phyloP scores from a whole-genome alignment of 2,113 vertebrate species.

The Lethenteron reissneri region DNA sequence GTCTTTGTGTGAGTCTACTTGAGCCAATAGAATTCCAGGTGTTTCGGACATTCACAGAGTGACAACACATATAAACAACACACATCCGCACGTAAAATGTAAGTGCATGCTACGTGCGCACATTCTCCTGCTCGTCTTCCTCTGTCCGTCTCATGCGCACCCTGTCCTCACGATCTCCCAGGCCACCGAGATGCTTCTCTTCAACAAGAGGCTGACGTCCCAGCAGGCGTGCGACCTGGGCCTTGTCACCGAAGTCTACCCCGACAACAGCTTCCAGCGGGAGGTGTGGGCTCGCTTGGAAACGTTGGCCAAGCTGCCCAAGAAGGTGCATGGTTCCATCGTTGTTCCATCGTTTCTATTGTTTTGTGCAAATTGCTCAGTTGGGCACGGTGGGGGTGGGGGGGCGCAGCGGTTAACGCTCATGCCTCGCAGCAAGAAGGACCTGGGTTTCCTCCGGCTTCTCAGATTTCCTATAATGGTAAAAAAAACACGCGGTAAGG shows the following conservation, averaged over 20 bases:
- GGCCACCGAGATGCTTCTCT: conserved; percentile 60
- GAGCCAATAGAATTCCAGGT: too few relatives aligned
- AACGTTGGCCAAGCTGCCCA: conserved; percentile 37
- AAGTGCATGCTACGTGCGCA: too few relatives aligned
- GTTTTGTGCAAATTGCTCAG: not conserved
- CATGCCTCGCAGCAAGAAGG: too few relatives aligned
- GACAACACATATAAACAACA: too few relatives aligned
- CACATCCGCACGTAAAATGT: too few relatives aligned
- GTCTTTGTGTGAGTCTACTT: too few relatives aligned
- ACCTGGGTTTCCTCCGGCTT: not conserved
- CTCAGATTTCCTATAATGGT: not conserved
- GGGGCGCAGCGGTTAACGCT: not conserved
- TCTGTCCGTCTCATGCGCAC: too few relatives aligned
- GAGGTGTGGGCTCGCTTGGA: conserved; percentile 54
- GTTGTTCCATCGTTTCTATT: not conserved
- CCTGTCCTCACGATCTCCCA: conserved; percentile 14
- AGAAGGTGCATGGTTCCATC: conserved; percentile 29
- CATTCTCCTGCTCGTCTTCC: too few relatives aligned
- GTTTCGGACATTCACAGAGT: too few relatives aligned
- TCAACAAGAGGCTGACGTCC: conserved; percentile 66
- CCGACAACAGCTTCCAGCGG: conserved; percentile 43
- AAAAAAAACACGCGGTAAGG: too few relatives aligned
- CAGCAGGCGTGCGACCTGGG: conserved; percentile 42
- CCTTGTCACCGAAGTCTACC: conserved; percentile 66
- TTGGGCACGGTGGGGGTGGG: not conserved